Conservation (phyloP, 2,113 vertebrate genomes). For the Dascyllus trimaculatus region DNA sequence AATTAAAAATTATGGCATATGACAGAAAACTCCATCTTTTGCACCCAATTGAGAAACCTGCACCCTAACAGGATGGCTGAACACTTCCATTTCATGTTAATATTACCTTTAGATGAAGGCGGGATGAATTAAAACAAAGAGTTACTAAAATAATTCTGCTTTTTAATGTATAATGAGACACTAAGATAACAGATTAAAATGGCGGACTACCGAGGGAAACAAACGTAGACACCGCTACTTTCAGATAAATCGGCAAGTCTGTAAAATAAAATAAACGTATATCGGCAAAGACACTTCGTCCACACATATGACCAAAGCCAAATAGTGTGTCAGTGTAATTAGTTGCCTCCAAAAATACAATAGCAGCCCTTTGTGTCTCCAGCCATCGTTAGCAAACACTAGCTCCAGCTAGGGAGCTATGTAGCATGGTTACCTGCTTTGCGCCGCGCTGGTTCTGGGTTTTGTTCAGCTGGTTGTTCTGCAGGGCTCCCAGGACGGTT, state of each 20-base stretch:
- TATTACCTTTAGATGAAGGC: not conserved
- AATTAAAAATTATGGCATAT: too few relatives aligned
- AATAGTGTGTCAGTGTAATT: too few relatives aligned
- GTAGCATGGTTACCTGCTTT: slow-evolving; percentile 62
- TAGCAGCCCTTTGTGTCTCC: not conserved
- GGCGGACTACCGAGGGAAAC: slow-evolving; percentile 19
- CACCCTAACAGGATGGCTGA: too few relatives aligned
- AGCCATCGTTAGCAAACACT: not conserved
- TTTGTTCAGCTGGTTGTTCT: slow-evolving; percentile 77
- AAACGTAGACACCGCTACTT: fast-evolving
- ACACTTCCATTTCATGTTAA: too few relatives aligned
- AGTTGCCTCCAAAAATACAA: slow-evolving; percentile 47
- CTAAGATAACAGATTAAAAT: slow-evolving; percentile 48
- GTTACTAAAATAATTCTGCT: too few relatives aligned
- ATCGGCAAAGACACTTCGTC: fast-evolving
- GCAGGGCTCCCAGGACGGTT: slow-evolving; percentile 87
- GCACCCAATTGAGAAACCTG: too few relatives aligned
- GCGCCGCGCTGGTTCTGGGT: slow-evolving; percentile 70
- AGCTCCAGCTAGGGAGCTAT: not conserved
- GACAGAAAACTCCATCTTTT: too few relatives aligned
- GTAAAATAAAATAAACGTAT: not conserved
- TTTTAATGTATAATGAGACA: not conserved
- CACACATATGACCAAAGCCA: fast-evolving
- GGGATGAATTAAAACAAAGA: not conserved
- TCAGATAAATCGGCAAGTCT: not conserved